Conservation (phyloP, 2,888 invertebrate species). For the Branchellion lobata region DNA sequence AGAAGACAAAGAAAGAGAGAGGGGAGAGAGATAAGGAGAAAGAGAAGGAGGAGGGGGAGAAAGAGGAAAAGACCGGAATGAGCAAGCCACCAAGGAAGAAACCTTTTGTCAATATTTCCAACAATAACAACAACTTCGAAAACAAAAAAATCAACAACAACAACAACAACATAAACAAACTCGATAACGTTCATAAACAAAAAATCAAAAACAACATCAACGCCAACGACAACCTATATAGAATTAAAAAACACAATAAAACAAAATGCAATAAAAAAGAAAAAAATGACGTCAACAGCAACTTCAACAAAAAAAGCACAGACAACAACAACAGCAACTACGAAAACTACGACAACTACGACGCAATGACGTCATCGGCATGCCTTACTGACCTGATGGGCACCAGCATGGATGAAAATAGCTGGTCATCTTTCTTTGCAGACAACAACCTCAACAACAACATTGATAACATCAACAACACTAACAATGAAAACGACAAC, state of each 20-base stretch:
- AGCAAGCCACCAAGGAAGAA: neutral
- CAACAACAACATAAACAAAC: neutral
- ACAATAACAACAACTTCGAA: neutral
- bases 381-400: slow-evolving; percentile 33
- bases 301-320: too few relatives aligned
- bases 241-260: too few relatives aligned
- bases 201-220: too few relatives aligned
- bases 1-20: too few relatives aligned
- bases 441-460: neutral
- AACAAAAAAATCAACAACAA: neutral
- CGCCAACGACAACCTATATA: too few relatives aligned
- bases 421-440: slow-evolving; percentile 22
- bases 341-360: too few relatives aligned
- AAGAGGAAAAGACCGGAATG: neutral
- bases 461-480: neutral
- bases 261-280: too few relatives aligned
- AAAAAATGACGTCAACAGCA: too few relatives aligned
- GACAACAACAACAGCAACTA: too few relatives aligned
- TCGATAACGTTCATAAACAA: neutral
- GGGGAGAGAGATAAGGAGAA: too few relatives aligned
- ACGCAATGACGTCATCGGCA: slow-evolving; percentile 12
- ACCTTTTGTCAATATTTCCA: neutral
- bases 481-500: neutral
- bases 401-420: neutral
- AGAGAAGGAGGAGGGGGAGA: slow-evolving; percentile 1